Conservation (phyloP, 2,797 vertebrate genomes). For the Chaetophractus vellerosus region DNA sequence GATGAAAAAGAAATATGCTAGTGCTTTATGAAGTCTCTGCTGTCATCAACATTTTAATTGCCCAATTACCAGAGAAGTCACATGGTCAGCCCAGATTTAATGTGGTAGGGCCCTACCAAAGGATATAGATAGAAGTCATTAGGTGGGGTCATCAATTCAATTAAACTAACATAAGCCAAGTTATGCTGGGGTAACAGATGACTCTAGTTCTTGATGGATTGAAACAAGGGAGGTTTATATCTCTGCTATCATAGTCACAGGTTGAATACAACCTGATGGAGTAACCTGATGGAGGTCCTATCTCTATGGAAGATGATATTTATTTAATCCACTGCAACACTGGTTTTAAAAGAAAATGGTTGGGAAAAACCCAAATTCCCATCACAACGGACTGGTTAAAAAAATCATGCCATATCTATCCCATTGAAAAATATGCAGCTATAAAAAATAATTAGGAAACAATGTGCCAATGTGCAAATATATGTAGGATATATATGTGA, state of each 20-base stretch:
- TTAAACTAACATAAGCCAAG: background rate
- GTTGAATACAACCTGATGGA: background rate
- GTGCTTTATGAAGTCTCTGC: background rate
- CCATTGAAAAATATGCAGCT: background rate
- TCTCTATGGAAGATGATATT: background rate
- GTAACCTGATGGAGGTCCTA: background rate
- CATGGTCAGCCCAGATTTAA: background rate
- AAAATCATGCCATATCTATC: background rate
- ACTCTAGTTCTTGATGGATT: background rate
- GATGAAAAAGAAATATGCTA: background rate
- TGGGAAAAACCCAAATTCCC: background rate
- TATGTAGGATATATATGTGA: background rate
- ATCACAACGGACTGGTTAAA: background rate
- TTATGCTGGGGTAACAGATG: background rate
- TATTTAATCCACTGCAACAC: background rate
- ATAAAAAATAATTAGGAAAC: background rate
- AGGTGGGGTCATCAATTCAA: background rate
- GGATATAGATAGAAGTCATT: background rate
- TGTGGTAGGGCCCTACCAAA: background rate
- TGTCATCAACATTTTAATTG: background rate
- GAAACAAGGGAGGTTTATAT: background rate
- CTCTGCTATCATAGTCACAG: background rate
- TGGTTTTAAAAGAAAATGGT: constrained; percentile 4
- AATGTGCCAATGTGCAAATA: background rate
- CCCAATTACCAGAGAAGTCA: background rate